Conservation (phyloP, 2,113 vertebrate genomes). For the Heterocephalus glaber region DNA sequence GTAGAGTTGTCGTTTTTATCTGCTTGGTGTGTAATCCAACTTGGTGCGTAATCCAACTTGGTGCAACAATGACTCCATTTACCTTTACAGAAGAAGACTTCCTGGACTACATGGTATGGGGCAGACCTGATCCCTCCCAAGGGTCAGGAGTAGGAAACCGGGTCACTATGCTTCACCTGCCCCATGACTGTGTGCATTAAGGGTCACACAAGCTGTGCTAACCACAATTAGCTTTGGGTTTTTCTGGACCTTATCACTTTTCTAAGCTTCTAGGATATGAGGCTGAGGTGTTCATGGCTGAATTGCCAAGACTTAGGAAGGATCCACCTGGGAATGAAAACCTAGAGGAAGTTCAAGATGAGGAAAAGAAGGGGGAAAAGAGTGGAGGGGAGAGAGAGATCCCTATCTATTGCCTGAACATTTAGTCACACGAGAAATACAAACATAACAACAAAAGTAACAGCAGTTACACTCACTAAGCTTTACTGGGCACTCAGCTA, state of each 20-base stretch:
- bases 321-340: not conserved
- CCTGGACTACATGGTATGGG: fast-evolving
- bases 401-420: too few relatives aligned
- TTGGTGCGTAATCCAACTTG: not conserved
- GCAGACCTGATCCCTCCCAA: not conserved
- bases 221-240: not conserved
- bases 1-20: not conserved
- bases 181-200: not conserved
- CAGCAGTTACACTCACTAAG: not conserved
- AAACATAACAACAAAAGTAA: not conserved
- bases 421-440: not conserved
- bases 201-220: not conserved
- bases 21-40: not conserved
- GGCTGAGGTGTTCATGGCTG: not conserved
- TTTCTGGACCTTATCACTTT: not conserved
- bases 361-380: fast-evolving
- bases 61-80: not conserved
- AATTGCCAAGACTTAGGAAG: not conserved
- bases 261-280: not conserved
- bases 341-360: not conserved
- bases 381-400: not conserved
- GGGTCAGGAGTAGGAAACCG: not conserved
- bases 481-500: not conserved
- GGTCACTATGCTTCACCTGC: not conserved
- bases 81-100: too few relatives aligned